Conservation (phyloP, 2,888 invertebrate species). For the Trisateles emortualis region DNA sequence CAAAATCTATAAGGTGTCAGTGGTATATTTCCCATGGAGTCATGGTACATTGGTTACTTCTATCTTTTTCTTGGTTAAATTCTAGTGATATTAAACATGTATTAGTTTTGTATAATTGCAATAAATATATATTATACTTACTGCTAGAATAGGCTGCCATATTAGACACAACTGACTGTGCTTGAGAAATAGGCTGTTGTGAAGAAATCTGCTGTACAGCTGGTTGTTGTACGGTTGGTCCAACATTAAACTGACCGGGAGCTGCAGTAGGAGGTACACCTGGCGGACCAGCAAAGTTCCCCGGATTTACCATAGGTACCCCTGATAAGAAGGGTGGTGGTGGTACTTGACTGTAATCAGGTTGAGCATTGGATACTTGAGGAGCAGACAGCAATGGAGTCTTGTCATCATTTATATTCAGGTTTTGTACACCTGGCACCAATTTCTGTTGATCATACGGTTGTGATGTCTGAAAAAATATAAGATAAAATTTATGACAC, state of each 20-base stretch:
- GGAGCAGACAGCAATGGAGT: conserved; percentile 59
- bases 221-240: conserved; percentile 30
- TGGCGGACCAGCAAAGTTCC: conserved; percentile 54
- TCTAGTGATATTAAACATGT: not conserved
- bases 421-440: conserved; percentile 62
- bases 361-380: conserved; percentile 51
- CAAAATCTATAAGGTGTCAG: too few relatives aligned
- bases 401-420: conserved; percentile 68
- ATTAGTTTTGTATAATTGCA: too few relatives aligned
- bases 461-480: conserved; percentile 61
- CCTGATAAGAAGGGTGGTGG: conserved; percentile 83
- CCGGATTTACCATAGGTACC: conserved; percentile 83
- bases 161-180: conserved; percentile 78
- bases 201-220: conserved; percentile 39
- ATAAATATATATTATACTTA: conserved; percentile 59
- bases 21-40: too few relatives aligned
- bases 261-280: conserved; percentile 28
- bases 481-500: too few relatives aligned
- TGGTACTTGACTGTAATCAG: conserved; percentile 53
- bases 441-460: conserved; percentile 56
- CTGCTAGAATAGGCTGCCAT: conserved; percentile 83
- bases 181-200: conserved; percentile 62
- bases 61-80: too few relatives aligned
- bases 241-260: conserved; percentile 13
- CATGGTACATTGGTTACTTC: too few relatives aligned